Percentiles rank a stretch among this genome's conserved stretches.
Evolutionary conservation across 2,797 vertebrate species (phyloP).

Genomic region (Sciaenops ocellatus): DNA sequence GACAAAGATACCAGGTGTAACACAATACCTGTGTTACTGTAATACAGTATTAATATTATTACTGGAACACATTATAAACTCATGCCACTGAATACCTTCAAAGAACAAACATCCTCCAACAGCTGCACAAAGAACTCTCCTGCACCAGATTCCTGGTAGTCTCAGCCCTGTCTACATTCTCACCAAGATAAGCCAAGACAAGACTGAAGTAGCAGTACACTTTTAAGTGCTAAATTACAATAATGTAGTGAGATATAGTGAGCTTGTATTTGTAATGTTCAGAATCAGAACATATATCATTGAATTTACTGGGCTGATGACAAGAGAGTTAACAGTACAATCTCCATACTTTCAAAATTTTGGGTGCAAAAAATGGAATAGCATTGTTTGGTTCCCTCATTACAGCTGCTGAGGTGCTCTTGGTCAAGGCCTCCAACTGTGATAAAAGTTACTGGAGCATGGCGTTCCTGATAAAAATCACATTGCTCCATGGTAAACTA

Average conservation of each 20-base stretch:
- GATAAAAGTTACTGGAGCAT: background rate
- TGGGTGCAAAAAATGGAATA: background rate
- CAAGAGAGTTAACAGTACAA: background rate
- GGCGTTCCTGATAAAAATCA: background rate
- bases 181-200: too few relatives aligned
- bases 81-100: too few relatives aligned
- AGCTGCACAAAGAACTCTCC: too few relatives aligned
- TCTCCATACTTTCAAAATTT: background rate
- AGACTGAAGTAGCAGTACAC: background rate
- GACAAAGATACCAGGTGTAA: too few relatives aligned
- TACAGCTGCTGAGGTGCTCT: background rate
- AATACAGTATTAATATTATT: too few relatives aligned
- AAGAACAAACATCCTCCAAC: too few relatives aligned
- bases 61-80: too few relatives aligned
- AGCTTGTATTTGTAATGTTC: background rate
- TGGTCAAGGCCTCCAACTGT: background rate
- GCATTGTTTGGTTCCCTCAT: background rate
- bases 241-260: background rate
- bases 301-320: background rate
- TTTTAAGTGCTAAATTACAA: background rate
- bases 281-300: background rate
- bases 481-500: background rate
- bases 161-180: too few relatives aligned
- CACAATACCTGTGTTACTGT: too few relatives aligned
- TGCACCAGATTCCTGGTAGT: too few relatives aligned